These are phyloP conservation scores for Magallana nippona DNA, from an alignment of 2,888 invertebrate genomes.

Conservation along the genomic window DNA sequence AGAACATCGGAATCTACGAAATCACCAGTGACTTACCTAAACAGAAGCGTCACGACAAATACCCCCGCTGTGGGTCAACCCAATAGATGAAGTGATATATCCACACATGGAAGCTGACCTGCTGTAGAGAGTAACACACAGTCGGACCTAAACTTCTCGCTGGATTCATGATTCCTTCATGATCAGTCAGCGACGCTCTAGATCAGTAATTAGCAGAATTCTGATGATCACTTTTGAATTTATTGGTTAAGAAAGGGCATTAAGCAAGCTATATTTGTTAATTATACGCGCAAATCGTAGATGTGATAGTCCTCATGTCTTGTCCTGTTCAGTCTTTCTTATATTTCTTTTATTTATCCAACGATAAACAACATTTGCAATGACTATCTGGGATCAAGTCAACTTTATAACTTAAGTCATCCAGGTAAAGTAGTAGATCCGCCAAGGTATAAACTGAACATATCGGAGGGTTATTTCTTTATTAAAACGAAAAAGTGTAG, in stretches of 20 bases:
- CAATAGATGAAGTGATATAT: constrained; percentile 78
- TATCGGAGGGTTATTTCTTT: constrained; percentile 47
- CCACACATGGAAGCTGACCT: constrained; percentile 54
- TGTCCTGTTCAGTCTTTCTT: too few relatives aligned
- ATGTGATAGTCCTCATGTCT: too few relatives aligned
- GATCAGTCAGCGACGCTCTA: constrained; percentile 75
- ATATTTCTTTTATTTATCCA: too few relatives aligned
- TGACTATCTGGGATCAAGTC: too few relatives aligned
- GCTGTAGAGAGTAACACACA: constrained; percentile 65
- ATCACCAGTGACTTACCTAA: not conserved
- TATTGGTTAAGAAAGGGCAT: too few relatives aligned
- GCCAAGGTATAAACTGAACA: constrained; percentile 52
- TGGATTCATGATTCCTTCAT: constrained; percentile 80
- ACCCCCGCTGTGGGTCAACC: constrained; percentile 77
- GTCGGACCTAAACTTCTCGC: constrained; percentile 80
- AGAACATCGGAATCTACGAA: too few relatives aligned
- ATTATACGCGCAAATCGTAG: too few relatives aligned
- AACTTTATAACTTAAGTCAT: too few relatives aligned
- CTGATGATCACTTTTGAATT: too few relatives aligned
- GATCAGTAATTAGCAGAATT: not conserved
- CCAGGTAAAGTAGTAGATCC: constrained; percentile 57
- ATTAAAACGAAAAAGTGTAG: too few relatives aligned
- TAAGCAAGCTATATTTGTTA: too few relatives aligned
- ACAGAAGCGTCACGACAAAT: not conserved
- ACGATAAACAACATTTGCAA: too few relatives aligned